phyloP scores from a whole-genome alignment of 2,113 vertebrate genomes.

The Hippocampus comes region DNA sequence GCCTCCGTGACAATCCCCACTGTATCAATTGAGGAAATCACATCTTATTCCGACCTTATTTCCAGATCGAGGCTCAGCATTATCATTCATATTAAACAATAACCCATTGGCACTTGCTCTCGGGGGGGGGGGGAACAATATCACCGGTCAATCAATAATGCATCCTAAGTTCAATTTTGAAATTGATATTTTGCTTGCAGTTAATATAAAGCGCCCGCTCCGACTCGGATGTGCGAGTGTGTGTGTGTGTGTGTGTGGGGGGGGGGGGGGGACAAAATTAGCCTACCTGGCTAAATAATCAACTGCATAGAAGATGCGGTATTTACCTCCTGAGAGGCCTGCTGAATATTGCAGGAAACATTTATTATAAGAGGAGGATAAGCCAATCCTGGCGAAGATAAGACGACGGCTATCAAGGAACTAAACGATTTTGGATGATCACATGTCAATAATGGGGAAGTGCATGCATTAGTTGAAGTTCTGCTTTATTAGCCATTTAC shows the following conservation, averaged over 20 bases:
- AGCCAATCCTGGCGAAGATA: conserved; percentile 94
- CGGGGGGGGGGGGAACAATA: conserved; percentile 79
- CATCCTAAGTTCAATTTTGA: conserved; percentile 89
- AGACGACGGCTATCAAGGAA: conserved; percentile 92
- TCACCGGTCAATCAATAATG: conserved; percentile 96
- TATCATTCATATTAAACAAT: conserved; percentile 97
- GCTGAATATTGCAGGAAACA: conserved; percentile 89
- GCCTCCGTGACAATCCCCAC: conserved; percentile 76
- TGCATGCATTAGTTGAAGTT: conserved; percentile 94
- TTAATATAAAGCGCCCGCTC: conserved; percentile 86
- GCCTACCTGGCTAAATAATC: conserved; percentile 90
- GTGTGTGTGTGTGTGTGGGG: conserved; percentile 64
- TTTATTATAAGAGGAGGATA: conserved; percentile 89
- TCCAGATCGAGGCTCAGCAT: conserved; percentile 82
- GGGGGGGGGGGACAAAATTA: conserved; percentile 69
- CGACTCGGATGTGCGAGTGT: conserved; percentile 82
- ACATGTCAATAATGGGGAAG: conserved; percentile 92
- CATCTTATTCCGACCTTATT: conserved; percentile 91
- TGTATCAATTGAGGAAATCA: conserved; percentile 89
- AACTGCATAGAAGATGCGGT: conserved; percentile 84
- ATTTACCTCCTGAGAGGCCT: conserved; percentile 89
- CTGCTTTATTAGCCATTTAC: conserved; percentile 98
- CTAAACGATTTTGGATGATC: conserved; percentile 93
- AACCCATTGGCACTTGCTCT: conserved; percentile 93
- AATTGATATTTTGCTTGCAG: conserved; percentile 91